phyloP scores from a whole-genome alignment of 2,888 invertebrate species.

The Oxycera nigricornis region DNA sequence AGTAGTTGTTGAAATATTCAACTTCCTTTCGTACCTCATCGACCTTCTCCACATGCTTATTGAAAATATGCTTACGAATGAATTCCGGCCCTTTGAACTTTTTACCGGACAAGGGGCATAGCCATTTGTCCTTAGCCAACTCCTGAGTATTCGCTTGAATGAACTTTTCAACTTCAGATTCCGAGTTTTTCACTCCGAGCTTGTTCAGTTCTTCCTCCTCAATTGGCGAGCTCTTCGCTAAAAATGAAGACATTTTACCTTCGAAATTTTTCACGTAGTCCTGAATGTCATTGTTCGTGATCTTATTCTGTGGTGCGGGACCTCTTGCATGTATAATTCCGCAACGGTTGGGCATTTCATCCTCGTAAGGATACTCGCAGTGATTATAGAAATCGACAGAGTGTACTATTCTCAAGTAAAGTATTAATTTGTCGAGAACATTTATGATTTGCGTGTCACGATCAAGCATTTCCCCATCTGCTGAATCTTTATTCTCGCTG shows the following conservation, averaged over 20 bases:
- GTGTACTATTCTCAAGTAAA: slow-evolving; percentile 96
- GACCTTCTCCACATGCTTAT: slow-evolving; percentile 96
- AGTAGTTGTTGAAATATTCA: slow-evolving; percentile 96
- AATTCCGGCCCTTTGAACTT: slow-evolving; percentile 99
- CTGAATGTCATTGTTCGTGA: slow-evolving; percentile 63
- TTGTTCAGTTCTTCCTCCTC: slow-evolving; percentile 80
- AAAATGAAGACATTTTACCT: slow-evolving; percentile 87
- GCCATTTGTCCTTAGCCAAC: slow-evolving; percentile 96
- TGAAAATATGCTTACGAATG: slow-evolving; percentile 97
- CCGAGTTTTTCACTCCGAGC: slow-evolving; percentile 80
- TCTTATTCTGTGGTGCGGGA: slow-evolving; percentile 82
- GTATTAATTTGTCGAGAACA: slow-evolving; percentile 80
- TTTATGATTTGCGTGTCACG: slow-evolving; percentile 74
- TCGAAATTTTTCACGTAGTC: slow-evolving; percentile 84
- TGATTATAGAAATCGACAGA: slow-evolving; percentile 99
- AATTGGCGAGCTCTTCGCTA: slow-evolving; percentile 78
- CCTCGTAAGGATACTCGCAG: slow-evolving; percentile 98
- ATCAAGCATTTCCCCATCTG: slow-evolving; percentile 68
- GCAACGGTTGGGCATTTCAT: slow-evolving; percentile 99
- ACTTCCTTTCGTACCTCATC: slow-evolving; percentile 97
- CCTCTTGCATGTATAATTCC: slow-evolving; percentile 98
- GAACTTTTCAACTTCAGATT: slow-evolving; percentile 81
- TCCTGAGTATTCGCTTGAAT: slow-evolving; percentile 96
- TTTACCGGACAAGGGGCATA: slow-evolving; percentile 97
- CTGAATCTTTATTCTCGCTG: slow-evolving; percentile 62